Evolutionary conservation across 2,113 vertebrate genomes (phyloP).

Genomic region (Sinocyclocheilus anophthalmus): DNA sequence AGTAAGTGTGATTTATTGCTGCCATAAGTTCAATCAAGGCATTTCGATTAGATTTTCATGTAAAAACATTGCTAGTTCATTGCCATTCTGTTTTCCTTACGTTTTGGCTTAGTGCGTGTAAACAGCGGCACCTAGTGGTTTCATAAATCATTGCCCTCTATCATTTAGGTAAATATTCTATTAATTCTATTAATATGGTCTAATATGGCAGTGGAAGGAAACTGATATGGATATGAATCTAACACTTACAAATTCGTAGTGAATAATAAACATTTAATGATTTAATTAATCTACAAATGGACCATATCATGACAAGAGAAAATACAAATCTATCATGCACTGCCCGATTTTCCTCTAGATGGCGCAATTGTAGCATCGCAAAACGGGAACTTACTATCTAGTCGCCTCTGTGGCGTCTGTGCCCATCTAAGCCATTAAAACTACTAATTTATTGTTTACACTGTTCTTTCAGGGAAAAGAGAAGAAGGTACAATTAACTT

Average conservation of each 20-base stretch:
- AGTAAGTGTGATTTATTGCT: not conserved
- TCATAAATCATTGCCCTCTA: not conserved
- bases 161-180: not conserved
- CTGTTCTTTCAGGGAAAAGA: not conserved
- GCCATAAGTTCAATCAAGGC: not conserved
- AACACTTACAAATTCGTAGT: not conserved
- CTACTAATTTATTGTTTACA: not conserved
- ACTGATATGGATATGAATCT: not conserved
- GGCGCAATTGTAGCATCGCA: slow-evolving; percentile 23
- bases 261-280: not conserved
- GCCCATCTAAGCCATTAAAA: not conserved
- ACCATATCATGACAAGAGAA: not conserved
- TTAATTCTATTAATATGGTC: not conserved
- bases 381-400: not conserved
- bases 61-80: not conserved
- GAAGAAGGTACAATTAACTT: not conserved
- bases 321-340: not conserved
- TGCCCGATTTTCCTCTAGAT: slow-evolving; percentile 9
- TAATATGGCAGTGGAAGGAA: not conserved
- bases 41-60: not conserved
- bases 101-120: not conserved
- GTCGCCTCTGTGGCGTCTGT: not conserved
- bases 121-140: slow-evolving; percentile 24
- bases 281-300: not conserved
- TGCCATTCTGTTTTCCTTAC: not conserved